Evolutionary conservation across 2,797 vertebrate species (phyloP).

Genomic region (Phrynocephalus forsythii): DNA sequence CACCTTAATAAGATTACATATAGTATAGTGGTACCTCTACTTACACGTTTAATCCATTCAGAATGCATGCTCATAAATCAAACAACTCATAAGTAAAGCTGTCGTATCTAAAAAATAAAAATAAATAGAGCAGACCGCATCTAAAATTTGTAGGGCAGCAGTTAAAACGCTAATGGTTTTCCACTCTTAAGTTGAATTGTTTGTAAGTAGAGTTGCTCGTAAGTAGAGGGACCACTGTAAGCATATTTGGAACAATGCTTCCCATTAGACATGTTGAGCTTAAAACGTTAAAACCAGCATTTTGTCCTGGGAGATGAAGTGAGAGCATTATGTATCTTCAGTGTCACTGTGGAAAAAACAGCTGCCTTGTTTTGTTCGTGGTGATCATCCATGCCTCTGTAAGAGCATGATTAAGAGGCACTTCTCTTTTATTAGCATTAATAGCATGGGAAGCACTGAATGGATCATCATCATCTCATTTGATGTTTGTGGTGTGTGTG

Average conservation of each 20-base stretch:
- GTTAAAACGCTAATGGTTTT: too few relatives aligned
- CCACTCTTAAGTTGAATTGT: too few relatives aligned
- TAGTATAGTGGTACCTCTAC: too few relatives aligned
- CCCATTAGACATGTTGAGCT: background rate
- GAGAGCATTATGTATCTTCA: background rate
- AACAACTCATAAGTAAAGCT: too few relatives aligned
- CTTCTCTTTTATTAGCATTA: slow-evolving; percentile 54
- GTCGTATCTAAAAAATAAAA: too few relatives aligned
- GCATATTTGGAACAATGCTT: background rate
- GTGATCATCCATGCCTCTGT: slow-evolving; percentile 17
- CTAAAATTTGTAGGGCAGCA: too few relatives aligned
- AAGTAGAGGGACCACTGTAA: too few relatives aligned
- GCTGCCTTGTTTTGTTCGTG: slow-evolving; percentile 27
- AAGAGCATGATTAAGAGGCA: slow-evolving; percentile 45
- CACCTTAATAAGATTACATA: too few relatives aligned
- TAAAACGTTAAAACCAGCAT: background rate
- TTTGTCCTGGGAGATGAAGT: background rate
- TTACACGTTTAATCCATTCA: too few relatives aligned
- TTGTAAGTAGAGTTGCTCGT: too few relatives aligned
- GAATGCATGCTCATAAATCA: too few relatives aligned
- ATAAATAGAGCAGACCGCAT: too few relatives aligned
- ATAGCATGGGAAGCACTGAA: slow-evolving; percentile 42
- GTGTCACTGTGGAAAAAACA: background rate
- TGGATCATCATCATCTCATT: slow-evolving; percentile 26
- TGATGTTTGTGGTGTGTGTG: slow-evolving; percentile 19